These are phyloP conservation scores for Ophion slaviceki DNA, from an alignment of 2,888 invertebrate genomes.

Conservation along the genomic window DNA sequence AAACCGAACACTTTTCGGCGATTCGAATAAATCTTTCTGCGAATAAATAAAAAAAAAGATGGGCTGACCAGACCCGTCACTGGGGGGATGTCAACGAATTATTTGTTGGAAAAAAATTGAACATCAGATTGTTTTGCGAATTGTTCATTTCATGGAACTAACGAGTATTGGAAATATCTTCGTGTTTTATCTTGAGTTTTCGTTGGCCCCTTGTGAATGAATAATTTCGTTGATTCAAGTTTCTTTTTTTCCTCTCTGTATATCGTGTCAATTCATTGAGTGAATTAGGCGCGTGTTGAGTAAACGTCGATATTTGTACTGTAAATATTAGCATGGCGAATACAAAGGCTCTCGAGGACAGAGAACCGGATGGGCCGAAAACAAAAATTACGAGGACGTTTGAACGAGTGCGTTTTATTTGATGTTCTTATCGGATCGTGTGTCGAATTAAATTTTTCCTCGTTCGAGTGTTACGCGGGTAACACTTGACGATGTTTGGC, in stretches of 20 bases:
- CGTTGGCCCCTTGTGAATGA: background rate
- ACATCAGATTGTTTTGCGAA: background rate
- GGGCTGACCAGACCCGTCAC: no score
- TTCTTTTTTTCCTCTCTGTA: background rate
- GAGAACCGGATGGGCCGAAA: background rate
- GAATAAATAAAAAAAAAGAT: background rate
- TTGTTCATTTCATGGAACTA: background rate
- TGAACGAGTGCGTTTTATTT: constrained; percentile 51
- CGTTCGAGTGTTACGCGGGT: background rate
- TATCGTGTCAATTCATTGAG: constrained; percentile 41
- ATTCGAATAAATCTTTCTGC: background rate
- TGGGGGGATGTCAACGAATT: background rate
- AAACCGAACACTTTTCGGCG: background rate
- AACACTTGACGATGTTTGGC: constrained; percentile 32
- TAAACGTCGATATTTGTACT: constrained; percentile 59
- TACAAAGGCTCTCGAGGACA: constrained; percentile 32
- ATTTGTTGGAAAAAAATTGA: no score
- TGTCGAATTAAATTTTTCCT: constrained; percentile 24
- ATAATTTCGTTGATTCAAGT: background rate
- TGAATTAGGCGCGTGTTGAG: constrained; percentile 37
- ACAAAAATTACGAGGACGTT: constrained; percentile 9
- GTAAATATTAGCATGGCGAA: constrained; percentile 64
- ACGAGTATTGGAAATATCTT: background rate
- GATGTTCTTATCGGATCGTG: constrained; percentile 53
- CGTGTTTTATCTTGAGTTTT: background rate